Evolutionary conservation across 2,888 invertebrate genomes (phyloP).

Genomic region (Himalopsyche kuldschensis): DNA sequence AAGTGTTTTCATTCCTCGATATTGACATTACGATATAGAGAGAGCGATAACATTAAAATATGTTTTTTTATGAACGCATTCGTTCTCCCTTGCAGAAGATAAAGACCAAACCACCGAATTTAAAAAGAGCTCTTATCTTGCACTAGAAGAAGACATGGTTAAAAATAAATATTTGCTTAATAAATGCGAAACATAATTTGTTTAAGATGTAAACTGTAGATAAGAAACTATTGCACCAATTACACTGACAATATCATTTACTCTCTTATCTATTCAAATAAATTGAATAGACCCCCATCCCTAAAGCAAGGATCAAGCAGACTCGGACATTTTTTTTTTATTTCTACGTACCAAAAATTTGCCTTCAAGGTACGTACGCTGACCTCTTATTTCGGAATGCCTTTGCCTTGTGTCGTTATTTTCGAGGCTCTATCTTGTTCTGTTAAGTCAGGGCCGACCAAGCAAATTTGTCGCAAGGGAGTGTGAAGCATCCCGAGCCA

Average conservation of each 20-base stretch:
- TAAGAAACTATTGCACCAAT: background rate
- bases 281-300: background rate
- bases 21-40: no score
- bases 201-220: background rate
- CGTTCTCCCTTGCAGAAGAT: no score
- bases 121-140: no score
- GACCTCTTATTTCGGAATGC: background rate
- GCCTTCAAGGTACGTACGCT: background rate
- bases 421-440: background rate
- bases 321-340: background rate
- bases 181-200: background rate
- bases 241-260: background rate
- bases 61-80: no score
- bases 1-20: no score
- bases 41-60: no score
- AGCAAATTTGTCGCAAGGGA: no score
- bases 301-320: background rate
- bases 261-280: background rate
- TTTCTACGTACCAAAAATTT: background rate
- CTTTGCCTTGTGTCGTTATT: background rate
- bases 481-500: no score
- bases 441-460: background rate
- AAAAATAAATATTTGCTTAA: background rate
- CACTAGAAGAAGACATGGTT: background rate
- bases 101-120: no score